These are phyloP conservation scores for Argentina silus DNA, from an alignment of 2,797 vertebrate species.

Conservation along the genomic window DNA sequence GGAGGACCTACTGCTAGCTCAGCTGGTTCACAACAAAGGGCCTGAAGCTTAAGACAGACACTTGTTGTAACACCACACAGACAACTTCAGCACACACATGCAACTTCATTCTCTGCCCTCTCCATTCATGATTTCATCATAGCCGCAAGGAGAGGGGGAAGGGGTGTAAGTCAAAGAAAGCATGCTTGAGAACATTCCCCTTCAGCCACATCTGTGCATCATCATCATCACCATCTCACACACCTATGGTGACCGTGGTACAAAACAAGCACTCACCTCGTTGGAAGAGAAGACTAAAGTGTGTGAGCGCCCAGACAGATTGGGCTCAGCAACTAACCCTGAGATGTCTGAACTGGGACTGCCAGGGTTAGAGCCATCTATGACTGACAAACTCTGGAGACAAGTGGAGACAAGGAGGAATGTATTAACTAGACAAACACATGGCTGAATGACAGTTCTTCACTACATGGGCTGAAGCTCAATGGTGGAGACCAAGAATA, in stretches of 20 bases:
- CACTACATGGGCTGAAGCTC: background rate
- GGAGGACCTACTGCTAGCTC: background rate
- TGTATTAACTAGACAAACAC: constrained; percentile 72
- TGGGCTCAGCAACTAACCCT: constrained; percentile 93
- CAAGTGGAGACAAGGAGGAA: constrained; percentile 85
- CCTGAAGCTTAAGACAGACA: constrained; percentile 42
- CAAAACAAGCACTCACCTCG: constrained; percentile 90
- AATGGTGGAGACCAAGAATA: background rate
- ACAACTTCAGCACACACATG: constrained; percentile 56
- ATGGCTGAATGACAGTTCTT: constrained; percentile 31
- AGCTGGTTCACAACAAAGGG: background rate
- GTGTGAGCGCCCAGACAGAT: constrained; percentile 92
- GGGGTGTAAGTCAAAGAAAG: constrained; percentile 54
- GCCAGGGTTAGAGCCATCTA: constrained; percentile 91
- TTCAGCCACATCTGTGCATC: constrained; percentile 54
- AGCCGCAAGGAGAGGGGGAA: constrained; percentile 52
- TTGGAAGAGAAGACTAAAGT: constrained; percentile 96
- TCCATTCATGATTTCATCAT: constrained; percentile 55
- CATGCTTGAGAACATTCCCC: constrained; percentile 72
- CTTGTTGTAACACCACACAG: constrained; percentile 48
- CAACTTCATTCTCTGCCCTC: constrained; percentile 48
- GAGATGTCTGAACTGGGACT: constrained; percentile 88
- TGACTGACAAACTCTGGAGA: constrained; percentile 93
- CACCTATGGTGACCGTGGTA: constrained; percentile 64
- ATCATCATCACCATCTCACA: constrained; percentile 55